These are phyloP conservation scores for Plemyria rubiginata DNA, from an alignment of 2,888 invertebrate species.

Conservation along the genomic window DNA sequence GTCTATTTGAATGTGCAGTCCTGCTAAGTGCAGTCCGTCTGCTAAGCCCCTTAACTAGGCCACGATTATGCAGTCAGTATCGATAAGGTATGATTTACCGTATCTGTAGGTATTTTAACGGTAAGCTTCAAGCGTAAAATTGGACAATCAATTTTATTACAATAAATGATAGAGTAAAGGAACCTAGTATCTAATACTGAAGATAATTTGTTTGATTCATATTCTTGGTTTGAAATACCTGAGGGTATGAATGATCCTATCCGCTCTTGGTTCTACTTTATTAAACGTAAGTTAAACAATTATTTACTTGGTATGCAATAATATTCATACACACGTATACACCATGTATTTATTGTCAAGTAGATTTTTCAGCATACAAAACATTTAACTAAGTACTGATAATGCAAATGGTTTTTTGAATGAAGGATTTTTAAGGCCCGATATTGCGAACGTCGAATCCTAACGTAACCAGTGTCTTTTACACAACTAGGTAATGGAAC, in stretches of 20 bases:
- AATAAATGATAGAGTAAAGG: conserved; percentile 44
- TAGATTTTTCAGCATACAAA: too few relatives aligned
- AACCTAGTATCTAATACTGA: conserved; percentile 23
- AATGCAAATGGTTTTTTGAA: too few relatives aligned
- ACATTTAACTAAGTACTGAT: too few relatives aligned
- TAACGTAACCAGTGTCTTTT: too few relatives aligned
- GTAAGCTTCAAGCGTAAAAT: conserved; percentile 45
- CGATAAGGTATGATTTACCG: conserved; percentile 39
- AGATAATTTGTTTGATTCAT: conserved; percentile 33
- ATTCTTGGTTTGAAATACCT: conserved; percentile 22
- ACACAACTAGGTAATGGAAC: conserved; percentile 14
- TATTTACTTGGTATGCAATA: neutral
- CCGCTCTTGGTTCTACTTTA: conserved; percentile 3
- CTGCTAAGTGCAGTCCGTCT: conserved; percentile 11
- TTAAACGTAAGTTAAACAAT: conserved; percentile 11
- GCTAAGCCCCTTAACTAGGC: conserved; percentile 38
- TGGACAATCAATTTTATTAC: conserved; percentile 46
- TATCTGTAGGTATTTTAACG: conserved; percentile 43
- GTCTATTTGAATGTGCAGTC: conserved; percentile 3
- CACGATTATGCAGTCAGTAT: conserved; percentile 42
- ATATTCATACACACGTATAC: too few relatives aligned
- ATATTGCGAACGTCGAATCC: too few relatives aligned
- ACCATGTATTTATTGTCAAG: too few relatives aligned
- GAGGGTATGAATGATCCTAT: conserved; percentile 13
- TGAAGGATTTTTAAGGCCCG: too few relatives aligned